A percentile compares a stretch with the other conserved stretches of the same genome.
Conservation (phyloP, 2,888 invertebrate species). For the Chorisops tibialis region DNA sequence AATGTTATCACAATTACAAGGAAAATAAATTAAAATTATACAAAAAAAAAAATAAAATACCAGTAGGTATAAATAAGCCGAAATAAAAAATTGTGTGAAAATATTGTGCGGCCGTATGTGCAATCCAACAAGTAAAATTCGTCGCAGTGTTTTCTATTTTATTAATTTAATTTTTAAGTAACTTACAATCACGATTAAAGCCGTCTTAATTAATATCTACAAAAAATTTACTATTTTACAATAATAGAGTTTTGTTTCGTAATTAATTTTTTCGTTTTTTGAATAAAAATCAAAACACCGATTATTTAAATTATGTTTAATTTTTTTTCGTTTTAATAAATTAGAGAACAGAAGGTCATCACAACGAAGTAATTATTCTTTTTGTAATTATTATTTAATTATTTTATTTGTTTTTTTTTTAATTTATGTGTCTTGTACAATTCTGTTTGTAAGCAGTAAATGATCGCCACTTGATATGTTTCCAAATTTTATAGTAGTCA, state of each 20-base stretch:
- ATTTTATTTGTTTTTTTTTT: constrained; percentile 22
- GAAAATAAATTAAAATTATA: background rate
- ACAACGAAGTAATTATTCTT: constrained; percentile 9
- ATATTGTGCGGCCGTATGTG: no score
- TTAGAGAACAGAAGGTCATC: constrained; percentile 8
- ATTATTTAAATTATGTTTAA: no score
- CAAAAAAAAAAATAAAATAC: background rate
- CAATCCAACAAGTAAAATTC: no score
- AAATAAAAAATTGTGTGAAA: no score
- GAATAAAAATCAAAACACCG: no score
- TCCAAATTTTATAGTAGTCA: constrained; percentile 65
- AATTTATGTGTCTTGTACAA: constrained; percentile 27
- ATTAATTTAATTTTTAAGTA: constrained; percentile 10
- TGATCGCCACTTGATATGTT: constrained; percentile 74
- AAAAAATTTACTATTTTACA: constrained; percentile 16
- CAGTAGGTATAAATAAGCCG: no score
- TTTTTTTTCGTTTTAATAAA: constrained; percentile 2
- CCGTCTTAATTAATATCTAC: constrained; percentile 23
- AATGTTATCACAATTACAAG: constrained; percentile 14
- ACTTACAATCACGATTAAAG: constrained; percentile 20
- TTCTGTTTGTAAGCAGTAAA: constrained; percentile 28
- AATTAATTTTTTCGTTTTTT: no score
- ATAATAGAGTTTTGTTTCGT: background rate
- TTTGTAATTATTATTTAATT: constrained; percentile 8
- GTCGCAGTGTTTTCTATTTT: no score